Conservation (phyloP, 2,797 vertebrate species). For the Hippopotamyrus pictus region DNA sequence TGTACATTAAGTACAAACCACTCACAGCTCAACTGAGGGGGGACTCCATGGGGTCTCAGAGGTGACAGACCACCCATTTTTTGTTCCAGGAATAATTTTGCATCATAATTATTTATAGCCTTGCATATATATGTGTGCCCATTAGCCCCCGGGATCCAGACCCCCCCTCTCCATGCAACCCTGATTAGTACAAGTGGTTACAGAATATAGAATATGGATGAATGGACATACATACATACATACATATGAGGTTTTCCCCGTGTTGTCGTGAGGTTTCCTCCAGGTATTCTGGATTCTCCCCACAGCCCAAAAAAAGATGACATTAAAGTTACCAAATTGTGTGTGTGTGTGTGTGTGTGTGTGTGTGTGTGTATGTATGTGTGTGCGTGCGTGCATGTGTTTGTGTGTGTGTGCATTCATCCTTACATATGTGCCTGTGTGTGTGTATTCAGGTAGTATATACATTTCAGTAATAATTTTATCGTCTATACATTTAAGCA, state of each 20-base stretch:
- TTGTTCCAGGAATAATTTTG: not conserved
- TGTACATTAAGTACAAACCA: constrained; percentile 24
- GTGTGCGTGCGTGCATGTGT: no score
- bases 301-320: not conserved
- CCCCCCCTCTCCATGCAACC: not conserved
- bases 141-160: not conserved
- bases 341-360: not conserved
- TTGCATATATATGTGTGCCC: not conserved
- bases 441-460: not conserved
- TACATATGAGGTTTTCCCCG: not conserved
- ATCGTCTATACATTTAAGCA: not conserved
- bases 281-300: not conserved
- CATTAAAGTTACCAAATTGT: not conserved
- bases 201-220: not conserved
- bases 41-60: constrained; percentile 5
- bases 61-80: constrained; percentile 23
- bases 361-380: not conserved
- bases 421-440: not conserved
- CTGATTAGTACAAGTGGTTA: not conserved
- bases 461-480: not conserved
- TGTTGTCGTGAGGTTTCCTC: not conserved
- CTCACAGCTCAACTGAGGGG: constrained; percentile 2
- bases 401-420: not conserved
- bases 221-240: not conserved
- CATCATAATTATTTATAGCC: not conserved